Evolutionary conservation across 2,797 vertebrate species (phyloP).

Genomic region (Chaetophractus vellerosus): DNA sequence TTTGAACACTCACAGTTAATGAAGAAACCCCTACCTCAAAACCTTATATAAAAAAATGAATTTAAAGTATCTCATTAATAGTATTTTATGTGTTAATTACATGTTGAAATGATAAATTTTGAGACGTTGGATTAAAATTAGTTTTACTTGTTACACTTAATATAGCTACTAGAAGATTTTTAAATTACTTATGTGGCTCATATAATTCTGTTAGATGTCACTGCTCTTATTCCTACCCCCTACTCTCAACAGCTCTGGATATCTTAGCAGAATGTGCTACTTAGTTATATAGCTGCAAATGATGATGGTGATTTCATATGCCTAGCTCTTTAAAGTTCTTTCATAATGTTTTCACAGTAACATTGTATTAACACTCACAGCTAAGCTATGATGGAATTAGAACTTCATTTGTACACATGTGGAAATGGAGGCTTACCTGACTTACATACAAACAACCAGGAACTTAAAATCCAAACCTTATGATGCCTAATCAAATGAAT

Average conservation of each 20-base stretch:
- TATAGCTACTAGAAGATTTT: background rate
- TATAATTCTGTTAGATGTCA: background rate
- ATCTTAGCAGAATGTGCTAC: background rate
- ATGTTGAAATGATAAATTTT: background rate
- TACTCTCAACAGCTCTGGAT: background rate
- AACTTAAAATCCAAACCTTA: background rate
- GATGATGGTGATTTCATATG: slow-evolving; percentile 32
- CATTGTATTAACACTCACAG: background rate
- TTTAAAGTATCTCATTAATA: background rate
- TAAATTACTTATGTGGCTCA: background rate
- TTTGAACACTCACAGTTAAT: background rate
- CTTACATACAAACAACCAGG: background rate
- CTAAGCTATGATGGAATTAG: background rate
- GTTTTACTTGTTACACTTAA: background rate
- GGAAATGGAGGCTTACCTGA: background rate
- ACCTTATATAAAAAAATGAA: slow-evolving; percentile 1
- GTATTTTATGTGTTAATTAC: background rate
- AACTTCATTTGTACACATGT: background rate
- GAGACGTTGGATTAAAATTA: slow-evolving; percentile 26
- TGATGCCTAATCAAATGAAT: background rate
- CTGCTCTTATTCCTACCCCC: background rate
- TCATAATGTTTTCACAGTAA: slow-evolving; percentile 6
- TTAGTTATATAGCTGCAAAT: background rate
- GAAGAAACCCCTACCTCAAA: background rate
- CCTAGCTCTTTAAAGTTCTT: background rate